Evolutionary conservation across 2,113 vertebrate genomes (phyloP).

Genomic region (Lagenorhynchus albirostris): DNA sequence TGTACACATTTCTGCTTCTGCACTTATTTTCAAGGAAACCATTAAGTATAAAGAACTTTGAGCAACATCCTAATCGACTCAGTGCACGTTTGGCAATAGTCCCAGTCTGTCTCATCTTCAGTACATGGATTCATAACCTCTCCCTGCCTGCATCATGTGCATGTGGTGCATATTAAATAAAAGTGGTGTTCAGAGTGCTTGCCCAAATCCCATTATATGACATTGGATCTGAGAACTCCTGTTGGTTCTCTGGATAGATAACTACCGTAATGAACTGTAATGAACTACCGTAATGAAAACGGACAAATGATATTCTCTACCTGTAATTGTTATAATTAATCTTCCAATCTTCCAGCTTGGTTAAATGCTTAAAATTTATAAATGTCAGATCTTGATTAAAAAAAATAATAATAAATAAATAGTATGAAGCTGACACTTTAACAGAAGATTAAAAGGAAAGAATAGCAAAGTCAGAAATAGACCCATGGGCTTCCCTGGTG

Average conservation of each 20-base stretch:
- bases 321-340: too few relatives aligned
- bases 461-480: neutral
- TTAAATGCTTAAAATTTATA: too few relatives aligned
- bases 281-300: too few relatives aligned
- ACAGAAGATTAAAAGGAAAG: neutral
- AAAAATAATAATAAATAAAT: neutral
- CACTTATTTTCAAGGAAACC: constrained; percentile 75
- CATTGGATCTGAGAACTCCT: too few relatives aligned
- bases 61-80: constrained; percentile 76
- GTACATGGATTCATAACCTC: constrained; percentile 76
- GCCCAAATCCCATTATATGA: too few relatives aligned
- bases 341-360: too few relatives aligned
- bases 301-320: too few relatives aligned
- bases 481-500: too few relatives aligned
- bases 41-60: constrained; percentile 74
- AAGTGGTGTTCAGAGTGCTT: constrained; percentile 58
- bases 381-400: too few relatives aligned
- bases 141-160: constrained; percentile 79
- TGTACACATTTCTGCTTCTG: constrained; percentile 67
- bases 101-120: constrained; percentile 78
- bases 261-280: too few relatives aligned
- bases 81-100: constrained; percentile 77
- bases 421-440: neutral
- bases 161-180: constrained; percentile 79
- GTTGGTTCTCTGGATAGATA: too few relatives aligned